phyloP scores from a whole-genome alignment of 2,797 vertebrate species.

The Coregonus ussuriensis region DNA sequence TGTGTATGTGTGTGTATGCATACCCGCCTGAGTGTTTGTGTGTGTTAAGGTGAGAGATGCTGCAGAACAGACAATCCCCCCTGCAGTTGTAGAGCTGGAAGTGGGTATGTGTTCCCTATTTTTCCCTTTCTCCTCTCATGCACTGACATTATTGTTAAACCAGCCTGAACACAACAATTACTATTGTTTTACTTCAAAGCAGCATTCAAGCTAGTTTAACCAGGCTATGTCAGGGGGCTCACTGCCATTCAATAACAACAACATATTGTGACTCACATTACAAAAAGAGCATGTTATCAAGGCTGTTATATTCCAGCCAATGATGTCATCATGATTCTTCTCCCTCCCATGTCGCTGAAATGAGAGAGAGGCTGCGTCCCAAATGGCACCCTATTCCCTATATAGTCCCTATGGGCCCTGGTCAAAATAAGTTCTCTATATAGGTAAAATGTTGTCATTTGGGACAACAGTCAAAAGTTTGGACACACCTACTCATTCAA shows the following conservation, averaged over 20 bases:
- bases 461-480: neutral
- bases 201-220: too few relatives aligned
- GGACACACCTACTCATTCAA: too few relatives aligned
- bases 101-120: neutral
- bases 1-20: neutral
- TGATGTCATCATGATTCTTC: slow-evolving; percentile 41
- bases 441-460: neutral
- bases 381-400: neutral
- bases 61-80: neutral
- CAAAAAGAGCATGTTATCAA: neutral
- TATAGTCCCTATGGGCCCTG: too few relatives aligned
- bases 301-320: slow-evolving; percentile 42
- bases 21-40: slow-evolving; percentile 2
- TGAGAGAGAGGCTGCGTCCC: neutral
- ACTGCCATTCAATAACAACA: slow-evolving; percentile 9
- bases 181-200: too few relatives aligned
- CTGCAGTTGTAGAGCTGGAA: neutral
- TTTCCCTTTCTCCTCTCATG: neutral
- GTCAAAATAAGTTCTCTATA: neutral
- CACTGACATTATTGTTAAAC: neutral
- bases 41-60: neutral
- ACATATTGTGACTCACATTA: slow-evolving; percentile 41
- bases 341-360: slow-evolving; percentile 26
- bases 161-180: too few relatives aligned
- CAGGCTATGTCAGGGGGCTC: neutral